Evolutionary conservation across 2,888 invertebrate species (phyloP).

Genomic region (Ceramica pisi): DNA sequence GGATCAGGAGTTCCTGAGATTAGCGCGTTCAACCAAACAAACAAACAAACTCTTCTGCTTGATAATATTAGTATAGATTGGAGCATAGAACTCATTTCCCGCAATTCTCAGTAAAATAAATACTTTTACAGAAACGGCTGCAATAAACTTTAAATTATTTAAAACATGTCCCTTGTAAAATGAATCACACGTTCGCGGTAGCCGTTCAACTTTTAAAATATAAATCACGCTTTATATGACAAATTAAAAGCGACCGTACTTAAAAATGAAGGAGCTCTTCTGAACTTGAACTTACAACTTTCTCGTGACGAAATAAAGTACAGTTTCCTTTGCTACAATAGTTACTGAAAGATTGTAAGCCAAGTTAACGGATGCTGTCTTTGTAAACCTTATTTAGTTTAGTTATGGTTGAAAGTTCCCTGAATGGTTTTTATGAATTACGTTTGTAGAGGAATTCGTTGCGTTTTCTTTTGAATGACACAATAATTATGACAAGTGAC

Average conservation of each 20-base stretch:
- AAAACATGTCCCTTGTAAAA: slow-evolving; percentile 47
- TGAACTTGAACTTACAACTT: slow-evolving; percentile 27
- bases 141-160: slow-evolving; percentile 56
- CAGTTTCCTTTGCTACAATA: slow-evolving; percentile 28
- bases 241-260: slow-evolving; percentile 67
- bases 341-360: slow-evolving; percentile 35
- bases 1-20: no score
- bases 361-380: slow-evolving; percentile 25
- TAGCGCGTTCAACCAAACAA: no score
- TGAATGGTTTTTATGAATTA: neutral
- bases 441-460: slow-evolving; percentile 50
- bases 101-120: slow-evolving; percentile 33
- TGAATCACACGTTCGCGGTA: slow-evolving; percentile 58
- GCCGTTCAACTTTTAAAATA: slow-evolving; percentile 64
- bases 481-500: slow-evolving; percentile 71
- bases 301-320: slow-evolving; percentile 18
- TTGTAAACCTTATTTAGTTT: neutral
- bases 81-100: slow-evolving; percentile 7
- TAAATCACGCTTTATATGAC: slow-evolving; percentile 68
- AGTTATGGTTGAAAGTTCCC: slow-evolving; percentile 38
- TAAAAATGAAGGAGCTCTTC: slow-evolving; percentile 48
- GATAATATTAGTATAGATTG: no score
- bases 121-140: slow-evolving; percentile 21
- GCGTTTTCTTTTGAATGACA: slow-evolving; percentile 68
- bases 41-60: no score